Conservation (phyloP, 1,140 invertebrate species). For the Cotesia typhae region DNA sequence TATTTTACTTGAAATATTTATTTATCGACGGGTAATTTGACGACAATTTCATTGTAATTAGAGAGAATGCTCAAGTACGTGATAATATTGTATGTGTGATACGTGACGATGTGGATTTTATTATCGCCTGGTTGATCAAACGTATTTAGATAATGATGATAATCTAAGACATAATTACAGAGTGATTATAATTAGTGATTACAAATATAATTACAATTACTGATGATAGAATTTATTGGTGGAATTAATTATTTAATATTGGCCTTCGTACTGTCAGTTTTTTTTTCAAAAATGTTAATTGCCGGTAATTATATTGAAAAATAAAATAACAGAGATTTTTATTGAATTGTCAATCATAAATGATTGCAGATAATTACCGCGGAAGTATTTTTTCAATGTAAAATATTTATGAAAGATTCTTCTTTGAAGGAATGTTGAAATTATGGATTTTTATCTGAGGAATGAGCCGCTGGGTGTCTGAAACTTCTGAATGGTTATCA, state of each 20-base stretch:
- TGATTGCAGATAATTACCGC: too few species aligned
- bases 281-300: background rate
- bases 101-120: constrained; percentile 1
- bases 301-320: background rate
- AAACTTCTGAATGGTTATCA: too few species aligned
- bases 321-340: background rate
- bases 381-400: too few species aligned
- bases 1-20: background rate
- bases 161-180: background rate
- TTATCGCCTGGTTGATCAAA: constrained; percentile 8
- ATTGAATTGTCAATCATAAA: too few species aligned
- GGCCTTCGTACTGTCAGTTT: too few species aligned
- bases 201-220: too few species aligned
- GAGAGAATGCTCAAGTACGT: background rate
- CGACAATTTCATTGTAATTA: constrained; percentile 9
- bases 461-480: too few species aligned
- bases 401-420: too few species aligned
- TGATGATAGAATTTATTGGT: too few species aligned
- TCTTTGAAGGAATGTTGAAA: too few species aligned
- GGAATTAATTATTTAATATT: background rate
- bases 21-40: background rate
- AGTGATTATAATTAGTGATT: background rate
- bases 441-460: too few species aligned
- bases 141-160: constrained; percentile 14
- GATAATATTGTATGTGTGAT: background rate